Evolutionary conservation across 2,797 vertebrate species (phyloP).

Genomic region (Otolemur crassicaudatus): DNA sequence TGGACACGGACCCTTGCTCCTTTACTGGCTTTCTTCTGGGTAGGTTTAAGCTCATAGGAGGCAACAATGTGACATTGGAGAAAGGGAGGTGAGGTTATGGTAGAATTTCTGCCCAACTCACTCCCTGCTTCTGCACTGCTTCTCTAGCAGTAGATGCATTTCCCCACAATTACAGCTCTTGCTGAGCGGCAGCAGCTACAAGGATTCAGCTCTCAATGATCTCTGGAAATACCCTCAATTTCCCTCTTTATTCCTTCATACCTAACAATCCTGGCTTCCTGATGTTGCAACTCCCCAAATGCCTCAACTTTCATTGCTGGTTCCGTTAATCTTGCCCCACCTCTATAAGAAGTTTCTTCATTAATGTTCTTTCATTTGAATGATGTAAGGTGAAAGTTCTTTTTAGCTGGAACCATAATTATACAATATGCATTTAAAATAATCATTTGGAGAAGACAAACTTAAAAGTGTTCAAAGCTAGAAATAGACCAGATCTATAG

Average conservation of each 20-base stretch:
- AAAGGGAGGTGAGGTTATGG: background rate
- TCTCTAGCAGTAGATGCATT: background rate
- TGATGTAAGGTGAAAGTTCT: background rate
- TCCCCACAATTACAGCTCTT: background rate
- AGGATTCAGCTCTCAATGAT: background rate
- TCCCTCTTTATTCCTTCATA: background rate
- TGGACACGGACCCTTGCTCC: background rate
- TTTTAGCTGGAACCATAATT: background rate
- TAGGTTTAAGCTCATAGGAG: background rate
- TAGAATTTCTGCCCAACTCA: background rate
- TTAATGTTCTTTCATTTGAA: constrained; percentile 16
- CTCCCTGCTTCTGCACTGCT: background rate
- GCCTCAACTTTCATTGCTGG: background rate
- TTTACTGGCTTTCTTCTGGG: background rate
- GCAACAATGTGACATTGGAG: background rate
- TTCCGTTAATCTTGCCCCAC: background rate
- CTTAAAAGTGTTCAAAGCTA: background rate
- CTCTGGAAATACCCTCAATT: background rate
- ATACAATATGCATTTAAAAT: background rate
- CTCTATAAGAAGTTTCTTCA: background rate
- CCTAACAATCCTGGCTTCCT: background rate
- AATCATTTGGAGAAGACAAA: constrained; percentile 27
- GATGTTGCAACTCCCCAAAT: background rate
- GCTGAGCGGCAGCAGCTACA: background rate
- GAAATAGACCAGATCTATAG: background rate